Evolutionary conservation across 2,888 invertebrate genomes (phyloP).

Genomic region (Tetropium fuscum): DNA sequence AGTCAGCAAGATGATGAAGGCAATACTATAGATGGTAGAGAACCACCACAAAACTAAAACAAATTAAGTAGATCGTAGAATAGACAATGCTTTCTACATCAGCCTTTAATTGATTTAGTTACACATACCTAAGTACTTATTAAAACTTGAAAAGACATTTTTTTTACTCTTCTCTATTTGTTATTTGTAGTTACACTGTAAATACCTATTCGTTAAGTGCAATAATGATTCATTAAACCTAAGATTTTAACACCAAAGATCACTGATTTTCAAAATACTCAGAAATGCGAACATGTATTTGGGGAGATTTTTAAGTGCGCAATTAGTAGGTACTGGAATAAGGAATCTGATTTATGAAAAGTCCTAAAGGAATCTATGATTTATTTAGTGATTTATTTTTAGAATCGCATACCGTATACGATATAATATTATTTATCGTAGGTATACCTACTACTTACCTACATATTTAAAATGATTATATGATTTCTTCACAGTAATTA

Average conservation of each 20-base stretch:
- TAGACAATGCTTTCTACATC: neutral
- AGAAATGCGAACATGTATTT: constrained; percentile 1
- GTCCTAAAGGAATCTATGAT: too few relatives aligned
- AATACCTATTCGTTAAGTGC: constrained; percentile 13
- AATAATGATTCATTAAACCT: constrained; percentile 2
- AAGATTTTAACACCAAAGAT: constrained; percentile 18
- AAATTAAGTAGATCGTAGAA: neutral
- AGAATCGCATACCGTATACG: too few relatives aligned
- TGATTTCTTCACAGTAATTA: too few relatives aligned
- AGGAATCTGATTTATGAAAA: too few relatives aligned
- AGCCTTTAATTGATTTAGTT: too few relatives aligned
- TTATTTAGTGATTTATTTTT: too few relatives aligned
- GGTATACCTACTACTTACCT: too few relatives aligned
- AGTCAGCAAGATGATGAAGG: constrained; percentile 55
- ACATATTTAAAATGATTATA: too few relatives aligned
- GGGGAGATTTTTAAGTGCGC: too few relatives aligned
- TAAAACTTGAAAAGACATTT: constrained; percentile 9
- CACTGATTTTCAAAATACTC: neutral
- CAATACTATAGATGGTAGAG: constrained; percentile 43
- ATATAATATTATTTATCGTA: too few relatives aligned
- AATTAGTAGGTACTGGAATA: too few relatives aligned
- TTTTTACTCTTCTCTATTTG: neutral
- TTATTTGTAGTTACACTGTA: neutral
- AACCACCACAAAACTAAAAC: constrained; percentile 47
- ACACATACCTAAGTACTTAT: neutral